phyloP scores from a whole-genome alignment of 2,113 vertebrate species.

The Emydocephalus ijimae region DNA sequence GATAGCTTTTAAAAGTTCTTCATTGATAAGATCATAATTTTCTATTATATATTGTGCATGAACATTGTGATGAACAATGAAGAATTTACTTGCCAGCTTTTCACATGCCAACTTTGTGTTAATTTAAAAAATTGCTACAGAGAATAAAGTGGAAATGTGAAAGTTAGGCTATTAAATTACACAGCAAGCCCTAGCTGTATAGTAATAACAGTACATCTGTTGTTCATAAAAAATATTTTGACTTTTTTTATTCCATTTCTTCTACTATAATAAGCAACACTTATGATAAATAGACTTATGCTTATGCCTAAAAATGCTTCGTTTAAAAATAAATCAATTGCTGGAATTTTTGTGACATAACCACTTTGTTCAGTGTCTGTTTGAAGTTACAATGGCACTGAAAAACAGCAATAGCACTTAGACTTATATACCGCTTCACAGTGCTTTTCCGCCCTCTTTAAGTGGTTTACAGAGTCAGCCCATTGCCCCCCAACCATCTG shows the following conservation, averaged over 20 bases:
- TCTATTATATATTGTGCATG: neutral
- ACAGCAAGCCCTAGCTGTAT: neutral
- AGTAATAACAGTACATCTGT: neutral
- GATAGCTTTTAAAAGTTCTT: neutral
- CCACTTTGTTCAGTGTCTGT: neutral
- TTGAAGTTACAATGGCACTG: neutral
- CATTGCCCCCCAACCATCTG: too few species aligned
- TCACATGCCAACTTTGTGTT: neutral
- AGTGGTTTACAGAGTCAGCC: too few species aligned
- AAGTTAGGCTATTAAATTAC: conserved; percentile 26
- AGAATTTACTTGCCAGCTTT: neutral
- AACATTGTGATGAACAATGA: neutral
- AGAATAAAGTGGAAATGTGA: conserved; percentile 27
- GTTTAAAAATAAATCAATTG: neutral
- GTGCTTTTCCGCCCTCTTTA: too few species aligned
- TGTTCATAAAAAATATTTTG: neutral
- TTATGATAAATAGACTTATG: neutral
- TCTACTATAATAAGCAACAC: neutral
- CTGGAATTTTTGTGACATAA: neutral
- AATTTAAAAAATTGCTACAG: neutral
- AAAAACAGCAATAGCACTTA: neutral
- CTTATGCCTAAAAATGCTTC: neutral
- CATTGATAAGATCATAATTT: neutral
- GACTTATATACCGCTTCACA: too few species aligned
- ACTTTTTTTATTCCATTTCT: neutral